Evolutionary conservation across 92 coral and sea anemone species (phyloP), one percentile per base, ranked within the genome.

Genomic region (Epizoanthus fatuus): DNA sequence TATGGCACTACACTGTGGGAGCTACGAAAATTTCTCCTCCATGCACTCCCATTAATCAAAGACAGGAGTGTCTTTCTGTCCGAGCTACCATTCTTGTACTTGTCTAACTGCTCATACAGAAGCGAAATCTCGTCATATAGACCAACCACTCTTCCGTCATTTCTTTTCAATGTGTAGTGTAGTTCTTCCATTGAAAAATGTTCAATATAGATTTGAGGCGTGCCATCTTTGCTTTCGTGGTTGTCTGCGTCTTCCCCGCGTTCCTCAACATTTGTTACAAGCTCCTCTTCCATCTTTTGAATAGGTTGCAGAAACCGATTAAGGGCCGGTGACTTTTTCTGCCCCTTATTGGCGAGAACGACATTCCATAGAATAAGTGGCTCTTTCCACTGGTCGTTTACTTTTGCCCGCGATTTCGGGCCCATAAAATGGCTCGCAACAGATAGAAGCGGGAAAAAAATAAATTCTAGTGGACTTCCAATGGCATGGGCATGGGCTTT

Each of bases 101-200:
- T 77, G 81, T 91, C 95, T 0, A 87, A 74, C 58, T 87, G 85
- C 59, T 91, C 90, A 70, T 91, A 91, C 39, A 91, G 78, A 40
- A 87, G 74, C 13, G 94, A 87, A n/a, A 91, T 78, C 55, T 91
- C 92, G 75, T 91, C 95, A 59, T 91, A 91, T 10, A 87, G 87
- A 14, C 95, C 95, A 45, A 91, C 92, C 4, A 91, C 87, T 80
- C 87, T 79, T 57, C 92, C 92, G 16, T 60, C 65, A 45, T 91
- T 91, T 49, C 92, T 63, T 74, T 87, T 87, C 55, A 86, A 77
- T 5, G 87, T 85, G 62, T 86, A 81, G 55, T 85, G 93, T 4
- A 81, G 84, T 64, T 85, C 87, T 63, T 90, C 93, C 90, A 86
- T 79, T 7, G 95, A 84, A 54, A 87, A 88, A 25, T 88, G 92